Conservation (phyloP, 2,797 vertebrate species). For the Gallinago nigripennis region DNA sequence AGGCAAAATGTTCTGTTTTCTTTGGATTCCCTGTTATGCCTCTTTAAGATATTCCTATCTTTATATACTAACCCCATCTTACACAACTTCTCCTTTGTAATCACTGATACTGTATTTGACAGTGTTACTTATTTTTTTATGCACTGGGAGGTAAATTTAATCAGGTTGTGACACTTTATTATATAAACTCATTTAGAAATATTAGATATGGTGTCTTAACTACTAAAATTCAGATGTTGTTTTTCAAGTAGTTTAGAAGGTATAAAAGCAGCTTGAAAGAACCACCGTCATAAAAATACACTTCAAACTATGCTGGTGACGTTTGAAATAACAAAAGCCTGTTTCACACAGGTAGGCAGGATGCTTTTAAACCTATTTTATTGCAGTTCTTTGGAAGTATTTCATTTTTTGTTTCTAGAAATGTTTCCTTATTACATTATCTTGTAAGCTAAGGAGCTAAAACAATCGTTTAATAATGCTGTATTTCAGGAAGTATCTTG, state of each 20-base stretch:
- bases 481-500: conserved; percentile 3
- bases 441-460: conserved; percentile 6
- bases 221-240: not conserved
- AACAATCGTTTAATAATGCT: not conserved
- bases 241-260: not conserved
- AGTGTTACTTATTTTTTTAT: not conserved
- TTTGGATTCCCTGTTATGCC: not conserved
- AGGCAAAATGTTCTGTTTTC: not conserved
- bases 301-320: not conserved
- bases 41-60: not conserved
- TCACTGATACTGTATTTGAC: not conserved
- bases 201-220: not conserved
- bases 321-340: not conserved
- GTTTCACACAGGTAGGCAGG: not conserved
- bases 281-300: not conserved
- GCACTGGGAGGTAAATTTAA: not conserved
- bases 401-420: not conserved
- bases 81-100: not conserved
- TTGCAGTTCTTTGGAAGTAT: not conserved
- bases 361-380: not conserved
- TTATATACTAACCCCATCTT: not conserved
- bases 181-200: not conserved
- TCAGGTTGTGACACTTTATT: not conserved
- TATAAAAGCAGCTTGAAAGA: not conserved
- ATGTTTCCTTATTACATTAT: conserved; percentile 9